A percentile compares a stretch with the other conserved stretches of the same genome.
Conservation (phyloP, 1,140 invertebrate species). For the Panonychus citri region DNA sequence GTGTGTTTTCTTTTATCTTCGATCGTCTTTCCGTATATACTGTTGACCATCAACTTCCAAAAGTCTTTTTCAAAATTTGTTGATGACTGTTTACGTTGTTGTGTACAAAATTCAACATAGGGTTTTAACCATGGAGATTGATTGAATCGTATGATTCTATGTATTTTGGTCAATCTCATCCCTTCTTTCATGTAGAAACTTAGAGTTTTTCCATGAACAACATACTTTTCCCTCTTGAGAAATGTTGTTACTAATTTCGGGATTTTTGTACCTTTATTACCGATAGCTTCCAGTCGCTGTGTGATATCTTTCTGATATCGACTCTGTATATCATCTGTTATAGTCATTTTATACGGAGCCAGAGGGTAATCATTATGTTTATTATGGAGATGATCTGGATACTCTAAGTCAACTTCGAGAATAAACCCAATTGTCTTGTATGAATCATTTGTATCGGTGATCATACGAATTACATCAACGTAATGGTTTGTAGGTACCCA, state of each 20-base stretch:
- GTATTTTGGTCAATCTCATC: constrained; percentile 19
- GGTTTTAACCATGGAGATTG: constrained; percentile 26
- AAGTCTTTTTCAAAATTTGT: constrained; percentile 20
- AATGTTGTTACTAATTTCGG: background rate
- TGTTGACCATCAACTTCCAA: constrained; percentile 25
- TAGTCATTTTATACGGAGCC: constrained; percentile 16
- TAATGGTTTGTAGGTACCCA: no score
- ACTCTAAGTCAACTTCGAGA: constrained; percentile 15
- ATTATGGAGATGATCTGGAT: constrained; percentile 8
- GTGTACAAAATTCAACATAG: constrained; percentile 25
- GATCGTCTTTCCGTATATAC: constrained; percentile 27
- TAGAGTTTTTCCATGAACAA: constrained; percentile 27
- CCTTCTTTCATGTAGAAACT: constrained; percentile 23
- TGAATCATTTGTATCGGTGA: background rate
- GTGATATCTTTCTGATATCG: background rate
- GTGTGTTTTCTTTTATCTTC: constrained; percentile 25
- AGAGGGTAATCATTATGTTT: constrained; percentile 23
- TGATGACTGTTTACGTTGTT: constrained; percentile 13
- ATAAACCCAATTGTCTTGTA: constrained; percentile 9
- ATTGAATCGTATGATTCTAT: constrained; percentile 25
- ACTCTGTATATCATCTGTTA: background rate
- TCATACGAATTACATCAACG: background rate
- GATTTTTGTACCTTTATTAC: no score
- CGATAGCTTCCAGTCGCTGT: background rate
- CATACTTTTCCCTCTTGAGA: constrained; percentile 20